Conservation (phyloP, 2,797 vertebrate genomes). For the Poecilia gillii region DNA sequence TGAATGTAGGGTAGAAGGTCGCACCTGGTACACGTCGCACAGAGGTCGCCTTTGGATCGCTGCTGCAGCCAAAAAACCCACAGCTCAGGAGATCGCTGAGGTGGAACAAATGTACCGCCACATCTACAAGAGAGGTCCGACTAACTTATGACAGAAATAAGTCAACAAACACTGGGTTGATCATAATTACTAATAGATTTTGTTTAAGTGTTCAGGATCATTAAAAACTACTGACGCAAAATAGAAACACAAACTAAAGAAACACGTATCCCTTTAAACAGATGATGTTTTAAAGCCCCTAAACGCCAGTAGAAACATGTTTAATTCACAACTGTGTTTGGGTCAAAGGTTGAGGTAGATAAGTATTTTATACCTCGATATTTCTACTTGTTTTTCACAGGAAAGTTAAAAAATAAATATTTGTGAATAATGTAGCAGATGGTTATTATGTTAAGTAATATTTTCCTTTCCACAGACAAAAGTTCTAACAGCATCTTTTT, state of each 20-base stretch:
- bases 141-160: background rate
- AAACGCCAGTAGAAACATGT: background rate
- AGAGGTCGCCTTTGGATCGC: slow-evolving; percentile 96
- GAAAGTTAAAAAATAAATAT: background rate
- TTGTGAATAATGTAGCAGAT: background rate
- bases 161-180: background rate
- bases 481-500: background rate
- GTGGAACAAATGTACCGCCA: slow-evolving; percentile 87
- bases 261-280: background rate
- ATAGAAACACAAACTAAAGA: background rate
- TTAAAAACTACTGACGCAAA: background rate
- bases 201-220: background rate
- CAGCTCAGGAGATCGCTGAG: slow-evolving; percentile 88
- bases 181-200: background rate
- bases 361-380: background rate
- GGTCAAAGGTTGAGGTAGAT: background rate
- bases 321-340: background rate
- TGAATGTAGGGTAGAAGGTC: slow-evolving; percentile 89
- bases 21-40: slow-evolving; percentile 95
- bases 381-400: background rate
- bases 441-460: background rate
- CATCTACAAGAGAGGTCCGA: slow-evolving; percentile 84
- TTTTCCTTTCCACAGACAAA: background rate
- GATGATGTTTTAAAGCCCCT: background rate
- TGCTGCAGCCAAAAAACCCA: slow-evolving; percentile 91